A percentile compares a stretch with the other conserved stretches of the same genome.
These are phyloP conservation scores for Campoletis raptor DNA, from an alignment of 2,888 invertebrate genomes.

Conservation along the genomic window DNA sequence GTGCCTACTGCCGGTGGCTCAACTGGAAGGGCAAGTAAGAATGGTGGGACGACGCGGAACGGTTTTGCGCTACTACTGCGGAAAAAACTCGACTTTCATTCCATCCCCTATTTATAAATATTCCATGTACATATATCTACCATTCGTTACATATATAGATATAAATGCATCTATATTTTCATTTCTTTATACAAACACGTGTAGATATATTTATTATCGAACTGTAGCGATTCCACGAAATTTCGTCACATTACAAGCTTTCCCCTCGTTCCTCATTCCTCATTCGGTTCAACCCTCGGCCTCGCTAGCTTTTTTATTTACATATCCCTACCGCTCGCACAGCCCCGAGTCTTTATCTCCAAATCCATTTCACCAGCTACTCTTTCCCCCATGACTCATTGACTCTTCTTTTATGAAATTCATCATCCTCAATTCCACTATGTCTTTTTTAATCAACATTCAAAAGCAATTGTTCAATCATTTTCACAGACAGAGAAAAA, in stretches of 20 bases:
- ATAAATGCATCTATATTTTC: background rate
- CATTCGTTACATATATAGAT: background rate
- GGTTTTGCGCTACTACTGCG: constrained; percentile 69
- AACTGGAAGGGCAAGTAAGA: constrained; percentile 52
- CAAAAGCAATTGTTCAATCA: background rate
- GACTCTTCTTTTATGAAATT: constrained; percentile 23
- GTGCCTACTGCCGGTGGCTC: constrained; percentile 20
- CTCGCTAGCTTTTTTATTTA: background rate
- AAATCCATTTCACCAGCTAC: background rate
- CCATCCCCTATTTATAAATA: constrained; percentile 21
- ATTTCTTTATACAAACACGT: background rate
- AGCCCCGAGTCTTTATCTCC: constrained; percentile 24
- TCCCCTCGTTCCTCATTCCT: background rate
- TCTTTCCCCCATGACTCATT: constrained; percentile 50
- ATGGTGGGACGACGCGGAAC: constrained; percentile 64
- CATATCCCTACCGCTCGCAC: constrained; percentile 7
- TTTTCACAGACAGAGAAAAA: background rate
- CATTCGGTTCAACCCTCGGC: background rate
- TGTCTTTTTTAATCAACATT: background rate
- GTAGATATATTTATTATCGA: constrained; percentile 32
- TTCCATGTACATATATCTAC: background rate
- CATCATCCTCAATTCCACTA: background rate
- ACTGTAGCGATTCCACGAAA: constrained; percentile 39
- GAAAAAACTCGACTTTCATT: constrained; percentile 60
- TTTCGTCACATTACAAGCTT: constrained; percentile 45